Evolutionary conservation across 1,140 invertebrate genomes (phyloP), one percentile per base, ranked within the genome.

Genomic region (Planococcus citri): DNA sequence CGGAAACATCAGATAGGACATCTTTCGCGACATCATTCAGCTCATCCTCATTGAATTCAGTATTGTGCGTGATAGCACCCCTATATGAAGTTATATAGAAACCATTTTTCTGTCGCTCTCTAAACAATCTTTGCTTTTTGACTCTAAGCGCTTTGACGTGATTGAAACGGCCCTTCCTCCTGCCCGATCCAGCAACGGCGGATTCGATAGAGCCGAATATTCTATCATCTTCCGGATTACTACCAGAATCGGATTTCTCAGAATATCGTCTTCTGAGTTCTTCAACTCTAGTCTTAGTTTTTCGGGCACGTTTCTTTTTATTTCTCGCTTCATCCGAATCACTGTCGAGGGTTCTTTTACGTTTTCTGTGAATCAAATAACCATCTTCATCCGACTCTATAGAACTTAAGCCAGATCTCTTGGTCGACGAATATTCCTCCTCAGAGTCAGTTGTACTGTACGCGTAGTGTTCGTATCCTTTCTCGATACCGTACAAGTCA

Each of bases 401-500:
- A 2, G 60, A 64, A 25, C 60, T 64, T 1, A 14, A 3, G 6
- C 14, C 60, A 17, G 22, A 41, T 20, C 10, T 20, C 8, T 24
- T 24, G 51, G 17, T 41, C 8, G 17, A 27, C 8, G 27, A 41
- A 14, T 33, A 72, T 17, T 67, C 51, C 33, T 73, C 73, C 41
- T 72, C 70, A 20, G 67, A 68, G 17, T 70, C 60, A 14, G 64
- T 64, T 20, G 29, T 61, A 25, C 67, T 60, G 14, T n/a, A 25
- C 8, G 61, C 69, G 3, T 24, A 51, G 10, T 81, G 79, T 70
- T 83, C 82, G 74, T 83, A 83, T 1, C 83, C 82, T 69, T 84
- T 83, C 72, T 85, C 83, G 37, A 85, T 85, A 0, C 84, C 61
- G 74, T 73, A 61, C n/a, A 73, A 73, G 20, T 74, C 71, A 72